These are phyloP conservation scores for Pseudomyrmex gracilis DNA, from an alignment of 1,140 invertebrate genomes.

Conservation along the genomic window DNA sequence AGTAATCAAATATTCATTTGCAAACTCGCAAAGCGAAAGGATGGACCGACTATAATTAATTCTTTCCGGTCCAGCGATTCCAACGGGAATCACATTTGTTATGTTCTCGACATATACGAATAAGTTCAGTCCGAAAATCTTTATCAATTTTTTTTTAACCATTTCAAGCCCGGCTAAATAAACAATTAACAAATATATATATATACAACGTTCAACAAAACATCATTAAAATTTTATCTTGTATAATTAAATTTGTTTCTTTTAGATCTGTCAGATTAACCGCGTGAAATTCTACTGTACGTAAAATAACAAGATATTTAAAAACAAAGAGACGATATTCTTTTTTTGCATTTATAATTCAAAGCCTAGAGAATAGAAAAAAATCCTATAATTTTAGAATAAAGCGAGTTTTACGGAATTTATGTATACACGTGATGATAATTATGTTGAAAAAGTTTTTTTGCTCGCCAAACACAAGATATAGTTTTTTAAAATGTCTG, in stretches of 20 bases:
- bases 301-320: not conserved
- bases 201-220: not conserved
- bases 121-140: conserved; percentile 20
- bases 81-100: conserved; percentile 46
- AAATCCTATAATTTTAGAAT: not conserved
- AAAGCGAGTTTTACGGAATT: no score
- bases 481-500: not conserved
- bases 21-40: conserved; percentile 23
- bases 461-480: not conserved
- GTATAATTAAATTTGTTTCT: not conserved
- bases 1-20: conserved; percentile 62
- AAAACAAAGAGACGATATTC: conserved; percentile 6
- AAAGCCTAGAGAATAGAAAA: not conserved
- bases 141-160: conserved; percentile 17
- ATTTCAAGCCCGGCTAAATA: not conserved
- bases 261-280: not conserved
- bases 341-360: not conserved
- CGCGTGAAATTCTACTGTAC: not conserved
- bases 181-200: not conserved
- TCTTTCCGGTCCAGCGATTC: conserved; percentile 43
- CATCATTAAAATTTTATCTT: not conserved
- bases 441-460: not conserved
- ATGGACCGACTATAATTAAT: conserved; percentile 38
- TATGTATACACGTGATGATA: no score
- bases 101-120: conserved; percentile 2